phyloP scores from a whole-genome alignment of 2,113 vertebrate genomes.

The Gambusia affinis region DNA sequence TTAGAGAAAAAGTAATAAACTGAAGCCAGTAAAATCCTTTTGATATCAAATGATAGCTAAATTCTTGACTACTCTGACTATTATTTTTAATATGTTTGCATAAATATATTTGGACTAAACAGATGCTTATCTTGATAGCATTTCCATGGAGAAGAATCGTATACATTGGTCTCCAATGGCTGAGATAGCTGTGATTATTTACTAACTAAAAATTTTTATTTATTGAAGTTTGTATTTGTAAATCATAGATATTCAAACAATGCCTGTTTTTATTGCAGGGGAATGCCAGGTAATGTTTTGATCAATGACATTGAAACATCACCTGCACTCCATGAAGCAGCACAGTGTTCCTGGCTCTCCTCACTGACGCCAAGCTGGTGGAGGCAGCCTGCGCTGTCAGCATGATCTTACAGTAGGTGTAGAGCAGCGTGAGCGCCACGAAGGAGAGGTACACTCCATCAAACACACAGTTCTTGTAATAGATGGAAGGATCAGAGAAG shows the following conservation, averaged over 20 bases:
- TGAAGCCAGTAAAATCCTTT: neutral
- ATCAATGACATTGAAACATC: neutral
- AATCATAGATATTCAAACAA: neutral
- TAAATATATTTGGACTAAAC: no score
- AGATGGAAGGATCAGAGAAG: constrained; percentile 71
- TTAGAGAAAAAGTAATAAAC: neutral
- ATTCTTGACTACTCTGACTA: neutral
- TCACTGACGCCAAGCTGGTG: constrained; percentile 64
- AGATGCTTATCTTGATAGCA: neutral
- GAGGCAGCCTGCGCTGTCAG: constrained; percentile 71
- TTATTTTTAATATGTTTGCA: neutral
- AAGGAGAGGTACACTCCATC: constrained; percentile 78
- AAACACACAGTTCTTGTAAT: constrained; percentile 80
- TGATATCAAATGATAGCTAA: no score
- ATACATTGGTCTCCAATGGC: neutral
- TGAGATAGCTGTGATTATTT: no score
- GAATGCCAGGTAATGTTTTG: neutral
- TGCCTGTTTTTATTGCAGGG: neutral
- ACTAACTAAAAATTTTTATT: no score
- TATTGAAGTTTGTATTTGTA: no score
- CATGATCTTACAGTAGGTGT: constrained; percentile 81
- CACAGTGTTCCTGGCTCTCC: constrained; percentile 78
- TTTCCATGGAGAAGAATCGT: neutral
- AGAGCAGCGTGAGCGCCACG: constrained; percentile 75
- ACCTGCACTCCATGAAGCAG: constrained; percentile 77